These are phyloP conservation scores for Tapirus indicus DNA, from an alignment of 2,797 vertebrate genomes.

Conservation along the genomic window DNA sequence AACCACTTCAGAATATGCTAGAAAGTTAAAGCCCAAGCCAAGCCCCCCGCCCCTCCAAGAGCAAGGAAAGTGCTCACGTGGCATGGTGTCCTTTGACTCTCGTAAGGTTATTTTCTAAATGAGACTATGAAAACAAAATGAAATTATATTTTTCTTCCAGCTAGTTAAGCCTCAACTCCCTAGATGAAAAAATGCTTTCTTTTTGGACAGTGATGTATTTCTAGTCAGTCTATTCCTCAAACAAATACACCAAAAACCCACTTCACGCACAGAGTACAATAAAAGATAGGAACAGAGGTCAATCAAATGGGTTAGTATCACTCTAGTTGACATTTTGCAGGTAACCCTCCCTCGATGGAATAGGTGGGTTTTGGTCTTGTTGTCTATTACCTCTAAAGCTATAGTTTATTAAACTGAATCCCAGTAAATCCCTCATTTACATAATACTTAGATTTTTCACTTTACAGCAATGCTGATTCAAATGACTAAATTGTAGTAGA, in stretches of 20 bases:
- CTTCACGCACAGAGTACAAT: constrained; percentile 39
- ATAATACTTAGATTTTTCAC: not conserved
- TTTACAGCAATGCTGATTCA: not conserved
- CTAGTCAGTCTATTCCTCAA: constrained; percentile 73
- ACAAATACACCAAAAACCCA: constrained; percentile 78
- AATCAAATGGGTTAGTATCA: not conserved
- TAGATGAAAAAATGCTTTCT: constrained; percentile 77
- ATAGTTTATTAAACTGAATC: constrained; percentile 12
- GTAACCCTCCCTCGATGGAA: not conserved
- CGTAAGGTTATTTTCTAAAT: constrained; percentile 80
- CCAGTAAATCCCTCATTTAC: not conserved
- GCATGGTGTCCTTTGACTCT: constrained; percentile 76
- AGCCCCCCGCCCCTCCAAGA: not conserved
- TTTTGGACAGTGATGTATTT: constrained; percentile 80
- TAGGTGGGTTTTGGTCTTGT: not conserved
- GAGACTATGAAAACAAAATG: constrained; percentile 82
- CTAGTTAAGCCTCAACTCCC: constrained; percentile 77
- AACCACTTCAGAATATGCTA: constrained; percentile 70
- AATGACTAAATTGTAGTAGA: not conserved
- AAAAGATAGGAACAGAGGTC: constrained; percentile 49
- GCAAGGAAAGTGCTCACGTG: constrained; percentile 74
- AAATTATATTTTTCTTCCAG: constrained; percentile 80
- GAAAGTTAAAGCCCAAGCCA: constrained; percentile 69
- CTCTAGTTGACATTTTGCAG: constrained; percentile 9
- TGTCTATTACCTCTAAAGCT: not conserved